Conservation (phyloP, 2,113 vertebrate species). For the Laterallus jamaicensis region DNA sequence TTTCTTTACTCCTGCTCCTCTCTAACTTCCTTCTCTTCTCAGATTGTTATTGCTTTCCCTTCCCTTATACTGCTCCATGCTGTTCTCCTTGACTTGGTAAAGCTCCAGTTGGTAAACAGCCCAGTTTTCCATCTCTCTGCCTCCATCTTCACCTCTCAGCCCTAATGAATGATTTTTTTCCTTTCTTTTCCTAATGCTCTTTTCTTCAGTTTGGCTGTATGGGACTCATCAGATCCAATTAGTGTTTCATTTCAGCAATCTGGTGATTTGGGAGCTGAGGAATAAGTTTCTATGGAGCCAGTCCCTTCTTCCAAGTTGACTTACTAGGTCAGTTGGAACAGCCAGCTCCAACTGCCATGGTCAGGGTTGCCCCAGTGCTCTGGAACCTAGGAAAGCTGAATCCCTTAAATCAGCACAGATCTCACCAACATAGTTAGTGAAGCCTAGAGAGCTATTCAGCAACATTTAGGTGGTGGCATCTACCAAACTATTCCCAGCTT, state of each 20-base stretch:
- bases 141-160: conserved; percentile 51
- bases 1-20: not conserved
- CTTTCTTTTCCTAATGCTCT: conserved; percentile 47
- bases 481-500: not conserved
- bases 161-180: conserved; percentile 46
- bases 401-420: not conserved
- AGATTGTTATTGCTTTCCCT: not conserved
- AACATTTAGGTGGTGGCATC: rapidly evolving
- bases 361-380: not conserved
- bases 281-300: not conserved
- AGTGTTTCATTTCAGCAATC: not conserved
- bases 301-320: not conserved
- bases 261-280: not conserved
- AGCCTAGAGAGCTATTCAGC: not conserved
- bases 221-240: conserved; percentile 1
- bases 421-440: not conserved
- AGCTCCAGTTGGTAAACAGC: conserved; percentile 56
- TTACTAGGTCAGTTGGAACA: not conserved
- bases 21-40: not conserved
- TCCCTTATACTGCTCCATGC: not conserved
- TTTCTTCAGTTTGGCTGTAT: conserved; percentile 2
- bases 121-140: conserved; percentile 64
- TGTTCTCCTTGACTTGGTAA: conserved; percentile 51
- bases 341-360: not conserved
- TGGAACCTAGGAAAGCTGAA: not conserved